These are phyloP conservation scores for Epistrophe eligans DNA, from an alignment of 2,888 invertebrate genomes.

Conservation along the genomic window DNA sequence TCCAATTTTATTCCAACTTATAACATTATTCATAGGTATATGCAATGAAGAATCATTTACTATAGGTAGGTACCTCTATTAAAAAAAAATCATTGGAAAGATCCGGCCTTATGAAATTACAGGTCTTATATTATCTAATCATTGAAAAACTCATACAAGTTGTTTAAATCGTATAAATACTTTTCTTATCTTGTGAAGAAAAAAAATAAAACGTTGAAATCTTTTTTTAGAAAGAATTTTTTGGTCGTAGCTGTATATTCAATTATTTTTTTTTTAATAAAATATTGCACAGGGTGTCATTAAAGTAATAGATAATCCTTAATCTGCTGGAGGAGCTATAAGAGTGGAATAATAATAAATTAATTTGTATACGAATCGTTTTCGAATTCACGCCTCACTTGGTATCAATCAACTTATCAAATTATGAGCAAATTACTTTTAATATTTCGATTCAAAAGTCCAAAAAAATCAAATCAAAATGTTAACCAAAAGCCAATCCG, in stretches of 20 bases:
- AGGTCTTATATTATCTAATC: constrained; percentile 15
- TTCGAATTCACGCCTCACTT: too few species aligned
- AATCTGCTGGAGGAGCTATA: neutral
- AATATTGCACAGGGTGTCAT: neutral
- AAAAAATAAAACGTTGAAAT: neutral
- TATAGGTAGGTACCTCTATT: neutral
- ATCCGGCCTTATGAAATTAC: neutral
- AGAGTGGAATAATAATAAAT: neutral
- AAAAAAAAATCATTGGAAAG: neutral
- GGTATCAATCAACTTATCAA: too few species aligned
- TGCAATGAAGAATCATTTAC: neutral
- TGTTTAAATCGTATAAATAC: neutral
- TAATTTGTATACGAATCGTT: too few species aligned
- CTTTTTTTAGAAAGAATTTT: neutral
- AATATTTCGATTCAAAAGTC: too few species aligned
- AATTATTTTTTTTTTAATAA: neutral
- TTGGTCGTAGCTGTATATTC: constrained; percentile 11
- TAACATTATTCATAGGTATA: neutral
- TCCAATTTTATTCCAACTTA: neutral
- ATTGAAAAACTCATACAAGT: neutral
- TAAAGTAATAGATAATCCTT: constrained; percentile 7
- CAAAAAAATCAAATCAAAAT: too few species aligned
- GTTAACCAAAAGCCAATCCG: too few species aligned
- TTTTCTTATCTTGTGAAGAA: constrained; percentile 10
- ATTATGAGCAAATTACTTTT: too few species aligned